Evolutionary conservation across 2,113 vertebrate genomes (phyloP).

Genomic region (Chauna torquata): DNA sequence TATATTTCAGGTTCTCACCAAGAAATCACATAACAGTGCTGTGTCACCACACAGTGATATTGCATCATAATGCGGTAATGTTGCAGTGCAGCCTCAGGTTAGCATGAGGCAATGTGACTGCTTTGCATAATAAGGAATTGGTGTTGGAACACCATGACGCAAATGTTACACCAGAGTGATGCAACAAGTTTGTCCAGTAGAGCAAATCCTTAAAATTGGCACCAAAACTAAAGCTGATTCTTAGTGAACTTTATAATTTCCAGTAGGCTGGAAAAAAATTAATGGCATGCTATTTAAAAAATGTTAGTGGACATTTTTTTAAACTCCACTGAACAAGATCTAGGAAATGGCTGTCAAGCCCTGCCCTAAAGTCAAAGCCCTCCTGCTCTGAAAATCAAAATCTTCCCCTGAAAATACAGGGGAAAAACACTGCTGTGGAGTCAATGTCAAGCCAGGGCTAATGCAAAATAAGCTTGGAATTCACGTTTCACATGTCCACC

Average conservation of each 20-base stretch:
- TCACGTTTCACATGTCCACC: background rate
- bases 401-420: background rate
- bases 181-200: slow-evolving; percentile 15
- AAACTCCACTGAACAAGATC: background rate
- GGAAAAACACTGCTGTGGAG: background rate
- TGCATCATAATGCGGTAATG: background rate
- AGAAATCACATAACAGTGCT: background rate
- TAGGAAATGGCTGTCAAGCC: background rate
- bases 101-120: background rate
- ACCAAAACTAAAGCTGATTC: background rate
- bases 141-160: background rate
- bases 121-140: background rate
- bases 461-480: background rate
- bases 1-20: background rate
- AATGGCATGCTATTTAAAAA: background rate
- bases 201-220: background rate
- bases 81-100: background rate
- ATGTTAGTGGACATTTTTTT: background rate
- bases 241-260: background rate
- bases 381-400: background rate
- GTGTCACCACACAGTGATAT: background rate
- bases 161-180: background rate
- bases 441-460: background rate
- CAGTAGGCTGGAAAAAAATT: background rate
- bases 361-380: background rate